A percentile compares a stretch with the other conserved stretches of the same genome.
phyloP scores from a whole-genome alignment of 2,888 invertebrate species.

The Xylophagus ater region DNA sequence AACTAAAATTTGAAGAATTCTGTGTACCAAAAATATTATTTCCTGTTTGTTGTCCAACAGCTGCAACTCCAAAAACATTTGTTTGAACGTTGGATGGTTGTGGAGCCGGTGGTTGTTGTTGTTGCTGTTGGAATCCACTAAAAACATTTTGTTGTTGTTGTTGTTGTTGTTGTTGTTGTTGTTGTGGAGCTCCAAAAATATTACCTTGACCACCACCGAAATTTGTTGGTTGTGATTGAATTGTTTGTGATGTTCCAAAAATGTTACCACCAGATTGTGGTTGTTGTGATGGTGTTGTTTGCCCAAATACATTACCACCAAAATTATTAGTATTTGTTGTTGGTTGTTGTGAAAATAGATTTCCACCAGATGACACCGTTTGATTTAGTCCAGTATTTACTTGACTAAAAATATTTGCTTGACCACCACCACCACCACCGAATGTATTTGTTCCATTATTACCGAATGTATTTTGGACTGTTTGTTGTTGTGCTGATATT shows the following conservation, averaged over 20 bases:
- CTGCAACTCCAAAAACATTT: conserved; percentile 27
- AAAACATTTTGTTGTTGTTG: background rate
- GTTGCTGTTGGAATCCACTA: conserved; percentile 6
- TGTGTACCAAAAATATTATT: too few relatives aligned
- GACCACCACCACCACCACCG: background rate
- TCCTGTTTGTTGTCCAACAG: too few relatives aligned
- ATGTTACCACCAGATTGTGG: conserved; percentile 14
- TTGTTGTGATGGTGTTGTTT: conserved; percentile 8
- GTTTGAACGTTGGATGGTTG: conserved; percentile 30
- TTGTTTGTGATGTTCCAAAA: conserved; percentile 19
- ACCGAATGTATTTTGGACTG: background rate
- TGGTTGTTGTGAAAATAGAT: conserved; percentile 15
- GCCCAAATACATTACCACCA: conserved; percentile 16
- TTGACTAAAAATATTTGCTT: background rate
- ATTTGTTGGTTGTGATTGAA: conserved; percentile 15
- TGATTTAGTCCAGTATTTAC: too few relatives aligned
- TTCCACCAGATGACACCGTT: conserved; percentile 7
- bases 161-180: conserved; percentile 9
- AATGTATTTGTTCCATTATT: background rate
- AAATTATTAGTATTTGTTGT: conserved; percentile 12
- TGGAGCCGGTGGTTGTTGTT: conserved; percentile 7
- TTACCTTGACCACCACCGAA: conserved; percentile 27
- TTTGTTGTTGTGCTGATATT: too few relatives aligned
- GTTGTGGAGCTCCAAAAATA: conserved; percentile 17
- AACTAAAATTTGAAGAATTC: too few relatives aligned